Conservation (phyloP, 2,113 vertebrate species). For the Tauraco erythrolophus region DNA sequence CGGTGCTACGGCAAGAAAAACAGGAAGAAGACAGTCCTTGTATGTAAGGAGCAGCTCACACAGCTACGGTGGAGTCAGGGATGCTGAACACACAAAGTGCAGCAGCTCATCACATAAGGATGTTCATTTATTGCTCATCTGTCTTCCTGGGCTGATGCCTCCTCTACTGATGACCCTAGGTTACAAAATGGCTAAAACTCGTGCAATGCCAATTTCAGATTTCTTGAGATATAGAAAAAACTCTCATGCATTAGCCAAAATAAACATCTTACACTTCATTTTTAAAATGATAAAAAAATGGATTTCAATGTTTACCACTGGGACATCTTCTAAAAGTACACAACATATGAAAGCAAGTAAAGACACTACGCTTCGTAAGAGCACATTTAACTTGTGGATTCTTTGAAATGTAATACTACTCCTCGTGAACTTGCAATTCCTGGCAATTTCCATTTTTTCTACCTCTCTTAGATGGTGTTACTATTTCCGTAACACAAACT, state of each 20-base stretch:
- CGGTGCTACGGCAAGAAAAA: neutral
- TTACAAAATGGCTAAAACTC: neutral
- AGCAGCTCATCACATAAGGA: neutral
- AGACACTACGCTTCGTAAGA: neutral
- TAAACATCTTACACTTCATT: neutral
- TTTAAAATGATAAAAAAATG: neutral
- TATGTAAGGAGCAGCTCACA: neutral
- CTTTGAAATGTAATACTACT: neutral
- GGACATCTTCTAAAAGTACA: neutral
- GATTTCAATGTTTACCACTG: neutral
- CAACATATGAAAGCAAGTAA: neutral
- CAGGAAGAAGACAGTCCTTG: neutral
- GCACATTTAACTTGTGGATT: rapidly evolving
- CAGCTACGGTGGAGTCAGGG: neutral
- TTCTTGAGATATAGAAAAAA: neutral
- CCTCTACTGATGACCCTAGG: neutral
- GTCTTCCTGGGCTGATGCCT: neutral
- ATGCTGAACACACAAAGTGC: neutral
- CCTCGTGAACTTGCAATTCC: neutral
- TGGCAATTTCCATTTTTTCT: neutral
- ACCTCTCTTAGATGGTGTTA: neutral
- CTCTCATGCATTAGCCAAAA: neutral
- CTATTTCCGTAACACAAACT: neutral
- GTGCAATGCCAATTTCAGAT: neutral
- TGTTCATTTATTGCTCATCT: neutral